phyloP scores from a whole-genome alignment of 2,113 vertebrate species.

The Prolemur simus region DNA sequence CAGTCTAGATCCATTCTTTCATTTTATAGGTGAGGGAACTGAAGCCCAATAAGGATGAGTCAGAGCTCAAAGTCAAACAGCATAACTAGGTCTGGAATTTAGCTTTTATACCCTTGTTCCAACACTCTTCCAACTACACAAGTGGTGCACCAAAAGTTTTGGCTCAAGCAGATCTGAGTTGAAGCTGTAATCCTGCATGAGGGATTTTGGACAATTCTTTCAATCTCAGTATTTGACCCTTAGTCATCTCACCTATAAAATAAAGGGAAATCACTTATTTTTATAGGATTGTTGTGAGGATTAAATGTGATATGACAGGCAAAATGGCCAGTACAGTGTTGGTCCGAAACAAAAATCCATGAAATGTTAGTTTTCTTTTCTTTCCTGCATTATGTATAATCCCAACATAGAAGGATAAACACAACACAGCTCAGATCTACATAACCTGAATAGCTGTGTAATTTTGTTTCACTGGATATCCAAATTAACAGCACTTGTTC shows the following conservation, averaged over 20 bases:
- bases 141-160: not conserved
- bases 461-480: not conserved
- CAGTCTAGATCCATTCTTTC: not conserved
- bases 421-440: not conserved
- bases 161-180: not conserved
- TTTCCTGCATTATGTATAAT: not conserved
- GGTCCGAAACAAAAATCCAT: not conserved
- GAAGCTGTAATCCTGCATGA: not conserved
- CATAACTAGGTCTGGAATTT: not conserved
- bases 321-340: not conserved
- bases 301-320: not conserved
- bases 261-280: not conserved
- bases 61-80: not conserved
- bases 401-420: not conserved
- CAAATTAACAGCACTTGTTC: not conserved
- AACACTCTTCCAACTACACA: not conserved
- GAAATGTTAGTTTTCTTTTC: not conserved
- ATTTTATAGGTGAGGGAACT: not conserved
- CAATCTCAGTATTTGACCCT: not conserved
- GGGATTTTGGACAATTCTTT: not conserved
- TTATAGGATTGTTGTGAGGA: not conserved
- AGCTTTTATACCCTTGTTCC: not conserved
- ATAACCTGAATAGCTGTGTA: not conserved
- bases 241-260: not conserved
- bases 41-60: not conserved